Conservation (phyloP, 2,797 vertebrate genomes). For the Tolypeutes matacus region DNA sequence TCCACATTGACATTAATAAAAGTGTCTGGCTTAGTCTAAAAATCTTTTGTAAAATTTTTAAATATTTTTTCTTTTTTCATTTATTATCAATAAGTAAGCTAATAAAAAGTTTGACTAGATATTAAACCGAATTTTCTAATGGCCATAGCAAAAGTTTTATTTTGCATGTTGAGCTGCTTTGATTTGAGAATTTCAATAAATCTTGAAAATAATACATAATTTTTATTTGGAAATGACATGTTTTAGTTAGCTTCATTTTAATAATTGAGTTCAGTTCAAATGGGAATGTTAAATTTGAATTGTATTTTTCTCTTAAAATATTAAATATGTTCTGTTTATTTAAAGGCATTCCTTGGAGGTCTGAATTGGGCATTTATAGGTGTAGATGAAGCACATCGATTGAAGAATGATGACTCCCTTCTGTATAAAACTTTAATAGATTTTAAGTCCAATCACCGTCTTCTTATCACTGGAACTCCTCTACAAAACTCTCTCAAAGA, state of each 20-base stretch:
- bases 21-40: not conserved
- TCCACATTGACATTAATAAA: conserved; percentile 23
- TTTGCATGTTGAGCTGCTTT: conserved; percentile 54
- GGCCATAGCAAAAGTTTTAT: conserved; percentile 29
- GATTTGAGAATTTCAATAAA: conserved; percentile 15
- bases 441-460: conserved; percentile 98
- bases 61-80: not conserved
- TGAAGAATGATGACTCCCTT: conserved; percentile 99
- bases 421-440: conserved; percentile 99
- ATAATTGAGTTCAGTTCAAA: not conserved
- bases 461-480: conserved; percentile 98
- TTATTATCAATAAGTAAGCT: not conserved
- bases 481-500: conserved; percentile 99
- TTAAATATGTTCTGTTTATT: conserved; percentile 73
- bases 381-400: conserved; percentile 98
- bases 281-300: conserved; percentile 15
- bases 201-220: not conserved
- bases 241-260: conserved; percentile 52
- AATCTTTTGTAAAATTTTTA: conserved; percentile 8
- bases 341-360: conserved; percentile 96
- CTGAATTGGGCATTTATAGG: conserved; percentile 98
- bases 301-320: conserved; percentile 15
- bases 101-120: conserved; percentile 26
- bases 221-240: conserved; percentile 6
- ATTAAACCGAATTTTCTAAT: conserved; percentile 26